phyloP scores from a whole-genome alignment of 2,113 vertebrate species.

The Eptatretus burgeri region DNA sequence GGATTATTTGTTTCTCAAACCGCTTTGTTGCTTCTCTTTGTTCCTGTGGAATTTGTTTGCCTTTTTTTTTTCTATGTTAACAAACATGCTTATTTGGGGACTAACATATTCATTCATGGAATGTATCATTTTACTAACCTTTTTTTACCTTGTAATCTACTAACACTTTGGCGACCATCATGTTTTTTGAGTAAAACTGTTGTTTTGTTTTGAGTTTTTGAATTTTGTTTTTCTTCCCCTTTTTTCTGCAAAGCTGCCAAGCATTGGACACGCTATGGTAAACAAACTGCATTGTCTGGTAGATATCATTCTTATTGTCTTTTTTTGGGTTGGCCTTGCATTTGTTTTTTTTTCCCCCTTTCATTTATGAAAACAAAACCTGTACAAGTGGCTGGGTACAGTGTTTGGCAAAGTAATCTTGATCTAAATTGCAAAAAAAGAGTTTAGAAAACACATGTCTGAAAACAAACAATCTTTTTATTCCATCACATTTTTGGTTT shows the following conservation, averaged over 20 bases:
- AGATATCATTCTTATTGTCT: constrained; percentile 99
- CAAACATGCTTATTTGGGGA: constrained; percentile 30
- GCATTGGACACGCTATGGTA: constrained; percentile 99
- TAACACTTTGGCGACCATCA: constrained; percentile 42
- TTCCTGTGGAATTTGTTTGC: constrained; percentile 11
- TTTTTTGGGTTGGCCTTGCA: constrained; percentile 99
- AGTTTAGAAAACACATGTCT: too few species aligned
- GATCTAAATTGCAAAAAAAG: too few species aligned
- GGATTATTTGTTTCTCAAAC: constrained; percentile 15
- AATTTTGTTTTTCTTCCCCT: constrained; percentile 97
- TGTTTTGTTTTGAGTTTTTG: constrained; percentile 99
- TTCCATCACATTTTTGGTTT: too few species aligned
- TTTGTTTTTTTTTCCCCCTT: constrained; percentile 15
- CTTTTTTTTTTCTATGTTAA: constrained; percentile 11
- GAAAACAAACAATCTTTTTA: too few species aligned
- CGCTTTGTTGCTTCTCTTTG: constrained; percentile 14
- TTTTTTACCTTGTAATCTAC: constrained; percentile 52
- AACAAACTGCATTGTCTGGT: constrained; percentile 99
- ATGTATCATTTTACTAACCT: constrained; percentile 79
- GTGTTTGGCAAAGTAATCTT: too few species aligned
- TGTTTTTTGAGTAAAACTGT: constrained; percentile 84
- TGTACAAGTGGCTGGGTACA: too few species aligned
- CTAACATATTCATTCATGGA: constrained; percentile 77
- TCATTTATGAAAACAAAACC: neutral
- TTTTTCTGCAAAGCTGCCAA: constrained; percentile 99